Evolutionary conservation across 2,113 vertebrate species (phyloP).

Genomic region (Eudorcas thomsonii): DNA sequence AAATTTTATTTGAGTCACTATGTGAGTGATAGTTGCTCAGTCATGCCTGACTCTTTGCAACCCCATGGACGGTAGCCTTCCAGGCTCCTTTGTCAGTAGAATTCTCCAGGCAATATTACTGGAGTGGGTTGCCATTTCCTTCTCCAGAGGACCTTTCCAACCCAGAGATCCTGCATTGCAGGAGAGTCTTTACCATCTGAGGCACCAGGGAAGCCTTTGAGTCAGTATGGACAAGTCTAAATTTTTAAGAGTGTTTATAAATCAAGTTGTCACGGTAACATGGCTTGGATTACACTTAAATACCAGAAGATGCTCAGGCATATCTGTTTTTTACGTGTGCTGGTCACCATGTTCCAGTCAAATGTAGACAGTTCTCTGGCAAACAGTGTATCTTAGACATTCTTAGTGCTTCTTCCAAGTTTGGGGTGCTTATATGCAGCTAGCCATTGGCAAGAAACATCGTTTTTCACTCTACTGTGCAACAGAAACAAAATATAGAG

Average conservation of each 20-base stretch:
- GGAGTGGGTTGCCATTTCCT: not conserved
- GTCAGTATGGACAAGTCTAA: not conserved
- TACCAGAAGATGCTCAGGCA: not conserved
- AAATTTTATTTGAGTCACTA: not conserved
- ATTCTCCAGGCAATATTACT: not conserved
- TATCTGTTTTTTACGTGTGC: conserved; percentile 15
- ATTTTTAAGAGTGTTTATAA: conserved; percentile 10
- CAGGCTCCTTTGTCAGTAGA: not conserved
- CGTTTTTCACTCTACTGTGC: not conserved
- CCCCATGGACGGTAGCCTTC: not conserved
- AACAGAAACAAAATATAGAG: not conserved
- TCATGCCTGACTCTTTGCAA: not conserved
- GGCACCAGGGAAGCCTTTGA: not conserved
- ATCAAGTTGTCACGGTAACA: not conserved
- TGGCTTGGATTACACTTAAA: not conserved
- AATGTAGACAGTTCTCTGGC: not conserved
- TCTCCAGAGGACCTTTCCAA: not conserved
- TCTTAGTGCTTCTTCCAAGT: not conserved
- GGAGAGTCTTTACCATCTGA: not conserved
- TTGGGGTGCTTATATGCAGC: not conserved
- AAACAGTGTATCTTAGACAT: not conserved
- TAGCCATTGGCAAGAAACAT: not conserved
- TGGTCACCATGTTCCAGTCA: not conserved
- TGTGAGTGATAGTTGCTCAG: not conserved
- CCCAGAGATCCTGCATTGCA: not conserved